Evolutionary conservation across 2,797 vertebrate species (phyloP), one percentile per base, ranked within the genome.

Genomic region (Anisognathus igniventris): DNA sequence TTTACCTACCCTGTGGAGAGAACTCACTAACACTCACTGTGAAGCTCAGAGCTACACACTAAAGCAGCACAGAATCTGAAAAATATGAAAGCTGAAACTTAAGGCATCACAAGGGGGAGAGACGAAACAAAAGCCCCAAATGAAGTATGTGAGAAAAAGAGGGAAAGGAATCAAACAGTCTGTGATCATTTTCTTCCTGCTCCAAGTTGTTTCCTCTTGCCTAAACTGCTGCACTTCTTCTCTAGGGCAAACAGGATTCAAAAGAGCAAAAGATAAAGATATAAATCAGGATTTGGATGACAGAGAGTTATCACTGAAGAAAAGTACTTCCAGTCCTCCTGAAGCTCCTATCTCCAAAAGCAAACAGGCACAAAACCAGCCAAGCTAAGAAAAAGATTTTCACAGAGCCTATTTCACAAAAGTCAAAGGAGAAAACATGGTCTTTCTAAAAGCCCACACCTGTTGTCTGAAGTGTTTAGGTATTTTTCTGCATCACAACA

Each of bases 211-310:
- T 80, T 75, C 65, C 61, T 71, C 66, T 61, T 40, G 35, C n/a
- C 48, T 42, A 37, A 85, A 44, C 27, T 40, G 45, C n/a, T 75
- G 75, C 3, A 1, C 4, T 64, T 48, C 54, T 45, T 37, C 87
- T 82, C 57, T 61, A 39, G 37, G 75, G 83, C 66, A 84, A 91
- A 71, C 25, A 71, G 57, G 25, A 68, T 58, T 71, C 42, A 62
- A 62, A 93, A 74, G n/a, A 53, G 35, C 19, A 45, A 71, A 82
- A 24, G 35, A 50, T 22, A 50, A 42, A 71, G 77, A 67, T 60
- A 82, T 2, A 61, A 65, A 93, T 80, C 86, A 80, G 74, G 61
- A 87, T 89, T 71, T 82, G 81, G 78, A 70, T 40, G 81, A 50
- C 25, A 73, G 44, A 23, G 51, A 79, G 56, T 75, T 79, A 84